A percentile compares a stretch with the other conserved stretches of the same genome.
Evolutionary conservation across 2,888 invertebrate species (phyloP).

Genomic region (Habroteleia sp.): DNA sequence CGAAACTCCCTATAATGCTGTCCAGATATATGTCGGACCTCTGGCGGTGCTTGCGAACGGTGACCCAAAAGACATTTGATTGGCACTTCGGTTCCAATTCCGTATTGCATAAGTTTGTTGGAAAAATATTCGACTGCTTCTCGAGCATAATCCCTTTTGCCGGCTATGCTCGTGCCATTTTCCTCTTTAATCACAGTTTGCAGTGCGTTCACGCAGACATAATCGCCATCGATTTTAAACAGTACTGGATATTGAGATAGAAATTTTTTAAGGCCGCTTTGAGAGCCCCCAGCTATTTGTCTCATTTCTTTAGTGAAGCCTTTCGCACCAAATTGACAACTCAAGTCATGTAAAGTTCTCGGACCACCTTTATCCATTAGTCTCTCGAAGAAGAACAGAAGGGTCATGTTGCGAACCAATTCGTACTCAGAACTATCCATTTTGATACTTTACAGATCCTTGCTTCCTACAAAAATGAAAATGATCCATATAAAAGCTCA

Average conservation of each 20-base stretch:
- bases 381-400: conserved; percentile 99
- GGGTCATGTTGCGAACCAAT: conserved; percentile 95
- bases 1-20: conserved; percentile 97
- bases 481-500: background rate
- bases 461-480: conserved; percentile 4
- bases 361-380: conserved; percentile 98
- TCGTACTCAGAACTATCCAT: conserved; percentile 98
- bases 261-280: conserved; percentile 98
- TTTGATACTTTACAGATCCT: conserved; percentile 67
- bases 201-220: conserved; percentile 92
- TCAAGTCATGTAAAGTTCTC: conserved; percentile 97
- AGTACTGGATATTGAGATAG: conserved; percentile 97
- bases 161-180: conserved; percentile 81
- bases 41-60: conserved; percentile 96
- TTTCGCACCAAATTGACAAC: conserved; percentile 99
- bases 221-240: conserved; percentile 96
- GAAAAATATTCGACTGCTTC: conserved; percentile 99
- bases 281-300: conserved; percentile 96
- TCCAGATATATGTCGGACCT: conserved; percentile 97
- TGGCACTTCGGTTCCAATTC: conserved; percentile 97
- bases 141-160: conserved; percentile 93
- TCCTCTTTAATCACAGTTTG: conserved; percentile 85
- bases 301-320: conserved; percentile 99
- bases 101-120: conserved; percentile 96
- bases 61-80: conserved; percentile 98